phyloP scores from a whole-genome alignment of 2,888 invertebrate genomes.

The Empis stercorea region DNA sequence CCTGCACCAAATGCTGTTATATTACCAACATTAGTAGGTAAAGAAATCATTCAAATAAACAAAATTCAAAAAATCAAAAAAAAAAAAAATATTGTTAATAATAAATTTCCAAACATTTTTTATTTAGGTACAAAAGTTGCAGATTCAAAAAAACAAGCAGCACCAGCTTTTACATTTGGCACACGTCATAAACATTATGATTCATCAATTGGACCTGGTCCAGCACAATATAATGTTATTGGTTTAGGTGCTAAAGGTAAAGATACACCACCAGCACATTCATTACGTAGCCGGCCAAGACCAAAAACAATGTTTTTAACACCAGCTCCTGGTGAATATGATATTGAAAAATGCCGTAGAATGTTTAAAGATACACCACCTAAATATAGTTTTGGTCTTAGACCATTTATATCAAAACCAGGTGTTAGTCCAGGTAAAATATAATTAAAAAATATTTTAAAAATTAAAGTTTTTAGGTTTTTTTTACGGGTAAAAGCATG shows the following conservation, averaged over 20 bases:
- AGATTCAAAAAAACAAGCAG: constrained; percentile 63
- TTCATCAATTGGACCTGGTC: constrained; percentile 61
- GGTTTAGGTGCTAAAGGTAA: constrained; percentile 73
- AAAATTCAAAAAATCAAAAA: too few relatives aligned
- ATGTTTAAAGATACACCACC: constrained; percentile 41
- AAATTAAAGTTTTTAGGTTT: background rate
- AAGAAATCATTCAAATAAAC: constrained; percentile 20
- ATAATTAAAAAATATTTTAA: constrained; percentile 8
- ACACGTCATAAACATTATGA: constrained; percentile 44
- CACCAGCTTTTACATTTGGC: constrained; percentile 75
- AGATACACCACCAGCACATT: constrained; percentile 62
- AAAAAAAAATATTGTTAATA: too few relatives aligned
- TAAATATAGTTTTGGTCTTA: constrained; percentile 62
- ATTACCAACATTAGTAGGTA: constrained; percentile 70
- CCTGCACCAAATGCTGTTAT: constrained; percentile 82
- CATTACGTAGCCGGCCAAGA: constrained; percentile 60
- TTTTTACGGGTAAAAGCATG: too few relatives aligned
- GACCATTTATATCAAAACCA: constrained; percentile 45
- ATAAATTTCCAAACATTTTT: too few relatives aligned
- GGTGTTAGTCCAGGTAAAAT: constrained; percentile 59
- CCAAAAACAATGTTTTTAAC: constrained; percentile 40
- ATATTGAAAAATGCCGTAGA: constrained; percentile 56
- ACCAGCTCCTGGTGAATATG: constrained; percentile 84
- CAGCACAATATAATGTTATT: constrained; percentile 80
- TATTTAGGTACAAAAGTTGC: constrained; percentile 56